A percentile compares a stretch with the other conserved stretches of the same genome.
Conservation (phyloP, 2,888 invertebrate genomes). For the Melangyna quadrimaculata region DNA sequence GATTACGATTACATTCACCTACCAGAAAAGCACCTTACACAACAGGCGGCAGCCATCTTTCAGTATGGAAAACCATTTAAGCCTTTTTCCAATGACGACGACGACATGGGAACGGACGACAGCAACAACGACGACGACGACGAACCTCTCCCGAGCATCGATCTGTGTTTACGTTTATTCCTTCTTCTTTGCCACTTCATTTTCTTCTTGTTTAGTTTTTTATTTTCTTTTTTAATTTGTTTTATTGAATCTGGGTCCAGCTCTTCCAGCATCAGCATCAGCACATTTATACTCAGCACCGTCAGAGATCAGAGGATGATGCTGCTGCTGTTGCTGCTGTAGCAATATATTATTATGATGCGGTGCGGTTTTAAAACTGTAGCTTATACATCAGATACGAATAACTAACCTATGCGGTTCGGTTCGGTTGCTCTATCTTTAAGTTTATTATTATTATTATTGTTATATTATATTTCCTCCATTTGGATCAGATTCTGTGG, state of each 20-base stretch:
- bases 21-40: constrained; percentile 68
- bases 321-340: constrained; percentile 21
- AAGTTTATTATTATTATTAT: constrained; percentile 64
- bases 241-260: constrained; percentile 66
- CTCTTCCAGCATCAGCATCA: constrained; percentile 31
- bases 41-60: constrained; percentile 70
- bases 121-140: constrained; percentile 30
- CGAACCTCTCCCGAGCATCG: constrained; percentile 58
- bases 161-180: constrained; percentile 70
- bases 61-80: constrained; percentile 56
- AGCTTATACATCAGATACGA: constrained; percentile 1
- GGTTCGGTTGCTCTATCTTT: constrained; percentile 40
- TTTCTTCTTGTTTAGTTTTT: constrained; percentile 44
- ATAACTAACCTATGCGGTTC: constrained; percentile 24
- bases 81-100: constrained; percentile 54
- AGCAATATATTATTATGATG: constrained; percentile 17
- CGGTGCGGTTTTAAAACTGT: constrained; percentile 31
- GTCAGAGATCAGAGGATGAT: constrained; percentile 42
- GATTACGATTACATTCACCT: constrained; percentile 70
- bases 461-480: constrained; percentile 51
- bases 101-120: background rate
- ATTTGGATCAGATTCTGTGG: constrained; percentile 51
- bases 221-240: constrained; percentile 21
- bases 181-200: constrained; percentile 70
- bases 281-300: background rate